Evolutionary conservation across 2,797 vertebrate species (phyloP), one percentile per base, ranked within the genome.

Genomic region (Zalophus californianus): DNA sequence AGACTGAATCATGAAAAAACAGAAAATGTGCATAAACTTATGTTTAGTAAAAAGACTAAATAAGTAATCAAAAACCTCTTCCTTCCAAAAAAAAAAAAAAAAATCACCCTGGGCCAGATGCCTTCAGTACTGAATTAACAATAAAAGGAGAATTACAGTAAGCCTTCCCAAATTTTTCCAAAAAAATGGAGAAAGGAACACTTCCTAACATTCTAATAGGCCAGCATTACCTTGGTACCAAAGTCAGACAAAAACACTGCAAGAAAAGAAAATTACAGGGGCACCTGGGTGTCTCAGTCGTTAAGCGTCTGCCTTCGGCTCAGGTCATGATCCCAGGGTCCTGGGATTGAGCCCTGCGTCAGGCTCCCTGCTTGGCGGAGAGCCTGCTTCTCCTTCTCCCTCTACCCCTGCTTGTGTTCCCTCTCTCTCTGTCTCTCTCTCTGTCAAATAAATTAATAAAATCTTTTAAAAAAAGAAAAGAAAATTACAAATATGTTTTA

Each of bases 1-100:
- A 95, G 48, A 73, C 48, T 82, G 44, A 92, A 80, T 80, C 86
- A 95, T 56, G n/a, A 86, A 54, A 73, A 27, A 91, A 70, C 44
- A 79, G 15, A 60, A 86, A 80, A 80, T 35, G 5, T 54, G 21
- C 29, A 78, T 14, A 93, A 52, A 78, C 8, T 21, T 89, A 54
- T 70, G 66, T 16, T n/a, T 92, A 78, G 38, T 12, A 66, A 92
- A 29, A 50, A 52, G 62, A 80, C 44, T 23, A 38, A 86, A 52
- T 70, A 29, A 72, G 58, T 86, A 79, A 64, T 58, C 52, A 85
- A 25, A 91, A 79, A 79, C 6, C 35, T 66, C 54, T 12, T 72
- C 70, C 21, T 41, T 25, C 58, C 27, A 32, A 64, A 64, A 85
- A 58, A n/a, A 58, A n/a, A 58, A 64, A 72, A 41, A 72, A 41